Base-by-base conservation (phyloP, 2,797 vertebrate species). In the Valencia hispanica region DNA sequence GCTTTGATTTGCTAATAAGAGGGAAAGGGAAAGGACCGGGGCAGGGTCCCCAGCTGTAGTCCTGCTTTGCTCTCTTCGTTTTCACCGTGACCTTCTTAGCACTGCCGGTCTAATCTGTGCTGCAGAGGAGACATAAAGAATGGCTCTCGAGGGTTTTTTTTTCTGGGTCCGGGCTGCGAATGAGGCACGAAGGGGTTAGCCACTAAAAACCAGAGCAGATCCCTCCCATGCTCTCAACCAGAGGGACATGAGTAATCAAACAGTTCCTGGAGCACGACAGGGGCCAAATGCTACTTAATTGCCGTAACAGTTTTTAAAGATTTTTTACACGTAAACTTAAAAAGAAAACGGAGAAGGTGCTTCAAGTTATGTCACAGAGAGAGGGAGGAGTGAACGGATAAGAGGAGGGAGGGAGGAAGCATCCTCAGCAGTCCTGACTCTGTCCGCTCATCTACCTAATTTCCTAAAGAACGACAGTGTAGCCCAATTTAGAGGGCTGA, bases 1-100 rank as follows among this genome's bases (percentile, higher is more conserved):
- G 97, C 97, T 99, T 99, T 99, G 97, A 98, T 99, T 99, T 97
- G 97, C 97, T 99, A 99, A 99, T 99, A 97, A 99, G 96, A 97
- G 94, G 91, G 50, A 47, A 47, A 96, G 93, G 95, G 88, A 97
- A 94, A 95, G 95, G 96, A 97, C 95, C 94, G 94, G 96, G 91
- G 84, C 90, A 89, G 89, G 95, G 96, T 97, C 96, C 97, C 97
- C 97, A 98, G 97, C 97, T 99, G 98, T 96, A 97, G 92, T 96
- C 94, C 96, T 94, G 95, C 96, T 96, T 97, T 96, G 96, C 95
- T 96, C 96, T 96, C 94, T 98, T 97, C 96, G 97, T 98, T 98
- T 97, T 97, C 94, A 93, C 96, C 92, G 91, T 98, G 97, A 99
- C 97, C 97, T 99, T 97, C 97, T 98, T 97, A 97, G 97, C 95